These are phyloP conservation scores for Cyphomyrmex costatus DNA, from an alignment of 1,140 invertebrate species.

Conservation along the genomic window DNA sequence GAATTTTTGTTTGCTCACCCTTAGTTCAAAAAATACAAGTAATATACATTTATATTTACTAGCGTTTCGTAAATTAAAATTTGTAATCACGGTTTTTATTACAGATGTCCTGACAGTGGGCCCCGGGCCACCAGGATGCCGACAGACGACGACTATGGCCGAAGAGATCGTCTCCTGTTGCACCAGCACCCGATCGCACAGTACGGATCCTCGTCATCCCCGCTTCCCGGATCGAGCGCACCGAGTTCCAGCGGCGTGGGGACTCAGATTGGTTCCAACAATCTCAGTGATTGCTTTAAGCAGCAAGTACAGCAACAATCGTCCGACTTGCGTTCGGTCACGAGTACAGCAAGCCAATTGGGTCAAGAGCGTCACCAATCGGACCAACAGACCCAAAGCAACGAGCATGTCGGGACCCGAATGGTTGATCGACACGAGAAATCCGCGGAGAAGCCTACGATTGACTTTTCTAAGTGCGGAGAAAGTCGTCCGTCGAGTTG, in stretches of 20 bases:
- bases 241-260: conserved; percentile 69
- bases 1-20: no score
- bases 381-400: conserved; percentile 70
- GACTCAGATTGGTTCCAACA: conserved; percentile 73
- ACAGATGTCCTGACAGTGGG: conserved; percentile 87
- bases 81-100: not conserved
- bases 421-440: conserved; percentile 74
- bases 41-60: not conserved
- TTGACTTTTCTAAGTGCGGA: conserved; percentile 71
- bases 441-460: conserved; percentile 71
- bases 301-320: conserved; percentile 72
- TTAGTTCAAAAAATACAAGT: no score
- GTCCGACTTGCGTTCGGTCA: conserved; percentile 62
- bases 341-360: conserved; percentile 49
- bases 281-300: conserved; percentile 78
- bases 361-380: conserved; percentile 75
- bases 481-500: conserved; percentile 64
- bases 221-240: conserved; percentile 76
- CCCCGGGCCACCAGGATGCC: conserved; percentile 87
- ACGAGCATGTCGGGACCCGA: conserved; percentile 71
- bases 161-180: conserved; percentile 87
- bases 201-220: conserved; percentile 79
- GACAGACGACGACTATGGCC: conserved; percentile 87
- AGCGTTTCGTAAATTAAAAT: not conserved
- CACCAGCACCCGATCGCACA: conserved; percentile 84